Conservation (phyloP, 2,888 invertebrate species). For the Nemotelus pantherinus region DNA sequence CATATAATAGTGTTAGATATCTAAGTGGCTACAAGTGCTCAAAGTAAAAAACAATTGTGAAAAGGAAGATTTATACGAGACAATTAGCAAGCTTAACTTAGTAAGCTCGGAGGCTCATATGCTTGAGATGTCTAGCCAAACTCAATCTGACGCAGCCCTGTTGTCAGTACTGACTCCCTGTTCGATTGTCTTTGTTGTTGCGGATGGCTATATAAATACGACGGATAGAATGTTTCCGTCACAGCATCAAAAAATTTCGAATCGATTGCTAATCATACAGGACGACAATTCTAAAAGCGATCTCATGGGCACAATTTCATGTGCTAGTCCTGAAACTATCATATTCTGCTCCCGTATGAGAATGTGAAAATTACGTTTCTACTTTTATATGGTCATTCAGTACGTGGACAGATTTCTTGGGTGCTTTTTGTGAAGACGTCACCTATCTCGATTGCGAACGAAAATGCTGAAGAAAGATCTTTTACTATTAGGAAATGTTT, state of each 20-base stretch:
- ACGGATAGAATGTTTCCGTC: no score
- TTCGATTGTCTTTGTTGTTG: no score
- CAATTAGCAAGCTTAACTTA: no score
- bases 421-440: slow-evolving; percentile 13
- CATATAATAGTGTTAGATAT: no score
- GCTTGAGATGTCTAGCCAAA: no score
- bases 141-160: no score
- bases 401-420: slow-evolving; percentile 25
- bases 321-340: slow-evolving; percentile 43
- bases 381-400: slow-evolving; percentile 47
- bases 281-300: slow-evolving; percentile 46
- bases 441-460: background rate
- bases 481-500: background rate
- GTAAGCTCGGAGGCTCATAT: no score
- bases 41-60: no score
- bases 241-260: background rate
- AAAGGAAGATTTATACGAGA: no score
- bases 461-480: slow-evolving; percentile 11
- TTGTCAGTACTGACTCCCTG: no score
- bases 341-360: slow-evolving; percentile 48
- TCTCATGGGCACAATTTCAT: slow-evolving; percentile 49
- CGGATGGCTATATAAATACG: no score
- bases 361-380: slow-evolving; percentile 49
- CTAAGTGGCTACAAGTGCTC: no score
- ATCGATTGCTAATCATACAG: slow-evolving; percentile 47